Evolutionary conservation across 2,797 vertebrate species (phyloP), one percentile per base, ranked within the genome.

Genomic region (Coilia nasus): DNA sequence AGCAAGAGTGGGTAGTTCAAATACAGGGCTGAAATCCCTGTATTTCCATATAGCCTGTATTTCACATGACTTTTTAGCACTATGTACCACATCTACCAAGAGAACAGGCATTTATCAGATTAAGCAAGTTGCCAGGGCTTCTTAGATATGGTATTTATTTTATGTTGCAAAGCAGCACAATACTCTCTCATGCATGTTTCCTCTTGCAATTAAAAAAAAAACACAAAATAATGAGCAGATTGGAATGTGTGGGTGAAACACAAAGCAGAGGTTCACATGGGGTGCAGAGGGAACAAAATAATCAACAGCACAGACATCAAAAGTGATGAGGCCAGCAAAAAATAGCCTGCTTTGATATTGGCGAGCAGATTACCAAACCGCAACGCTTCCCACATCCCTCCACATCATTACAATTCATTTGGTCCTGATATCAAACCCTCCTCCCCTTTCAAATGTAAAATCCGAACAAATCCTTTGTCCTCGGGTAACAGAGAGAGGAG

Each of bases 391-490:
- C 89, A 86, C 87, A 25, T 86, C 28, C 31, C 71, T 71, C 31
- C 71, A 78, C 15, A 85, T 93, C 92, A 95, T 95, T 94, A 93
- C 90, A 92, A 92, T 90, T 83, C 84, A 82, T 89, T 90, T 89
- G 90, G 89, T 91, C 90, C 89, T 90, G 90, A 86, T 90, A 93
- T 93, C 91, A 91, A 90, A 91, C 88, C 87, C 91, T 83, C 83
- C 85, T 89, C 90, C 89, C 84, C 92, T 96, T 95, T 96, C 94
- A 96, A 94, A 94, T 95, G 93, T 89, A 91, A 94, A 95, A 92
- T 87, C 88, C 75, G 84, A 90, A 89, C 84, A 90, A 90, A 88
- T 87, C 92, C 93, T 95, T 94, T 93, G 93, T 94, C 91, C 91
- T 59, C 83, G 84, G 84, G 89, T 93, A 92, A 92, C 91, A 93